Base-by-base conservation (phyloP, 2,888 invertebrate species). In the Andrena marginata region DNA sequence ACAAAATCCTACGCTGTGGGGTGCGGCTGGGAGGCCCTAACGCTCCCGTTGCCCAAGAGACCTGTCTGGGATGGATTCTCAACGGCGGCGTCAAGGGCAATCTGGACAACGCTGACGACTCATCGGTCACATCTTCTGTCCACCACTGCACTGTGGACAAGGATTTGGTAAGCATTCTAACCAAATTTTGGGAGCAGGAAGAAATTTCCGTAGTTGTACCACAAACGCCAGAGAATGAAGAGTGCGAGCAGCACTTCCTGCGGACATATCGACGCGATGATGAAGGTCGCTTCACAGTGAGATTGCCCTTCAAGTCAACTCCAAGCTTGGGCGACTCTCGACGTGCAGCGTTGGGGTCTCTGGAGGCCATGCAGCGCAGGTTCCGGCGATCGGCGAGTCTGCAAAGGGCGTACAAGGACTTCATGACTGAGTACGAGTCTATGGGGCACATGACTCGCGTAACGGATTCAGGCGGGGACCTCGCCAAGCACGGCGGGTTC, bases 181-280 rank as follows among this genome's bases (percentile, higher is more conserved):
- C 23, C 8, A 31, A 26, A 10, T 68, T 68, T 13, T 68, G 68
- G 68, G n/a, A 23, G 54, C 54, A 51, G 5, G 68, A 68, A 5
- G 68, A 68, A 26, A 33, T 56, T 2, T 16, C 10, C 1, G 35
- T 5, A 2, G n/a, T 7, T 2, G 5, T 23, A 1, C 20, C 54
- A 10, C 5, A 0, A 1, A n/a, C 33, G 2, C 29, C 31, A 2
- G 68, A 56, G 3, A n/a, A 68, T 68, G 20, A 5, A 5, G n/a
- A 35, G 2, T 7, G 13, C 31, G 29, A 29, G 29, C 26, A 4
- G 4, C 29, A 29, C 29, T 29, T 29, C 29, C 29, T 29, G 29
- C 3, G 29, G 4, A 29, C 29, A 4, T 29, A 29, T 4, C 3
- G 4, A 29, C 29, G 29, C 0, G 29, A 31, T 5, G 31, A 31